phyloP scores from a whole-genome alignment of 2,113 vertebrate species.

The Ascaphus truei region DNA sequence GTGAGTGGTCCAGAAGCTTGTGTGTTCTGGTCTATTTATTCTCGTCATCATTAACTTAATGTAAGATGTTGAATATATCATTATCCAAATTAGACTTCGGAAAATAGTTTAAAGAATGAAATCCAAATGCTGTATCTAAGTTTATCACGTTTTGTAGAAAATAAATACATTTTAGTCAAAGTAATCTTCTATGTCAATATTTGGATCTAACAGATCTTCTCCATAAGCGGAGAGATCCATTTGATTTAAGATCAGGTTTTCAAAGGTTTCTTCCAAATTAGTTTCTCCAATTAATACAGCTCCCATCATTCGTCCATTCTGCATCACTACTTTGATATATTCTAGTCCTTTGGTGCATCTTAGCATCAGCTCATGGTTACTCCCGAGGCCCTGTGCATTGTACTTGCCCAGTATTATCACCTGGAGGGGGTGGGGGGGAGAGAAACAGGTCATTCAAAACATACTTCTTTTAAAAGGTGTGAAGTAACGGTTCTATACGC shows the following conservation, averaged over 20 bases:
- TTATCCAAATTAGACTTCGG: too few relatives aligned
- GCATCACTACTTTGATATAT: conserved; percentile 87
- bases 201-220: conserved; percentile 85
- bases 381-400: conserved; percentile 85
- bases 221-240: conserved; percentile 91
- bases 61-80: too few relatives aligned
- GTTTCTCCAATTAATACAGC: conserved; percentile 92
- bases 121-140: too few relatives aligned
- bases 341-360: conserved; percentile 86
- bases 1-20: too few relatives aligned
- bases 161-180: conserved; percentile 88
- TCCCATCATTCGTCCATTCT: conserved; percentile 83
- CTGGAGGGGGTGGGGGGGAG: conserved; percentile 47
- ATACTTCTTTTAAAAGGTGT: background rate
- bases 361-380: conserved; percentile 83
- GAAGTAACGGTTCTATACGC: too few relatives aligned
- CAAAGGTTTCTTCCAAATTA: conserved; percentile 93
- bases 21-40: too few relatives aligned
- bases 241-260: conserved; percentile 93
- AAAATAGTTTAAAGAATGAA: too few relatives aligned
- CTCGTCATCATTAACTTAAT: too few relatives aligned
- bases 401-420: conserved; percentile 92
- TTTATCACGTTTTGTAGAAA: too few relatives aligned
- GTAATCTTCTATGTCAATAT: conserved; percentile 95
- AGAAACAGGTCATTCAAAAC: background rate